Conservation (phyloP, 2,888 invertebrate genomes). For the Drosophila longiperda region DNA sequence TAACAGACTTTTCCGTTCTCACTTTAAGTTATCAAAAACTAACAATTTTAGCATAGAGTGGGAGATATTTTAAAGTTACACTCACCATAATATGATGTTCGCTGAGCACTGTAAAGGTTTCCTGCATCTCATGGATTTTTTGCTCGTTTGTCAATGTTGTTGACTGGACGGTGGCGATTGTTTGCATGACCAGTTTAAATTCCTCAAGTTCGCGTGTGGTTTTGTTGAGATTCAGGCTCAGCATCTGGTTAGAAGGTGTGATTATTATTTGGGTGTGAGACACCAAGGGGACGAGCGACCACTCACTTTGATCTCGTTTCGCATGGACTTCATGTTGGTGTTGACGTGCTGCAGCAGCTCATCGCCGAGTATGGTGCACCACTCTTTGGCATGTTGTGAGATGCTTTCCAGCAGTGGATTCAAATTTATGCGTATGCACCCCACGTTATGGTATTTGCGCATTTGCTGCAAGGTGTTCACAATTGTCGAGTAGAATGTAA, state of each 20-base stretch:
- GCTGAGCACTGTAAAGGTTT: slow-evolving; percentile 90
- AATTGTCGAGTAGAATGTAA: slow-evolving; percentile 92
- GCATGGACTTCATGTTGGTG: slow-evolving; percentile 89
- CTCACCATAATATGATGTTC: slow-evolving; percentile 89
- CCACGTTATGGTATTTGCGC: slow-evolving; percentile 88
- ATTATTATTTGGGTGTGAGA: neutral
- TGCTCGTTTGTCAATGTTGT: slow-evolving; percentile 92
- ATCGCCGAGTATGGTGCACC: slow-evolving; percentile 91
- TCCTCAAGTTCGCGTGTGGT: slow-evolving; percentile 92
- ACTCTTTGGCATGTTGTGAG: slow-evolving; percentile 90
- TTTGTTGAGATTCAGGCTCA: slow-evolving; percentile 89
- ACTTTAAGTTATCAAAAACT: neutral
- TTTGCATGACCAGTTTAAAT: slow-evolving; percentile 93
- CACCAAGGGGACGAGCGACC: neutral
- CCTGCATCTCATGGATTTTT: slow-evolving; percentile 90
- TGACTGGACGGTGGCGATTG: slow-evolving; percentile 90
- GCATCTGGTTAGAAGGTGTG: slow-evolving; percentile 75
- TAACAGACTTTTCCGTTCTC: neutral
- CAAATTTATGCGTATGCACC: slow-evolving; percentile 90
- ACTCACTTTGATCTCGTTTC: slow-evolving; percentile 89
- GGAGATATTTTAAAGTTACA: slow-evolving; percentile 32
- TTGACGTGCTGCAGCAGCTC: slow-evolving; percentile 89
- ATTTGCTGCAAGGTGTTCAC: slow-evolving; percentile 88
- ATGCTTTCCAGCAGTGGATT: slow-evolving; percentile 89
- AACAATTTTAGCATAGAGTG: neutral